Percentiles rank a stretch among this genome's conserved stretches.
phyloP scores from a whole-genome alignment of 2,113 vertebrate species.

The Phaethornis superciliosus region DNA sequence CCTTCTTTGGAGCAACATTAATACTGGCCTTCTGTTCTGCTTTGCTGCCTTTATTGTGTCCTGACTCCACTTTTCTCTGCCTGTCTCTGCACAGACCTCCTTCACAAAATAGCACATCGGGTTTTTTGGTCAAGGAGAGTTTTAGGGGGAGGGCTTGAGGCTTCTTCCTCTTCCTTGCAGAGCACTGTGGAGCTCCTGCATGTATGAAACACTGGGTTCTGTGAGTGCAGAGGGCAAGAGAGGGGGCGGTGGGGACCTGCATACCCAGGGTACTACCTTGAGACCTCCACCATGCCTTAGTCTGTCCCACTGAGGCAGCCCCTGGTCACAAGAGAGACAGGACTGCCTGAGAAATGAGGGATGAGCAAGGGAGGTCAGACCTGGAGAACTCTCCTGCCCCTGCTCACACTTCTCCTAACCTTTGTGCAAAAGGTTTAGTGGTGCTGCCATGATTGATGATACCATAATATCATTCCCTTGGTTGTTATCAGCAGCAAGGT shows the following conservation, averaged over 20 bases:
- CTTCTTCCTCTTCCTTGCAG: neutral
- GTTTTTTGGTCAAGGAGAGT: neutral
- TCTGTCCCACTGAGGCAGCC: neutral
- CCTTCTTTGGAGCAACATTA: neutral
- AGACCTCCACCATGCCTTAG: neutral
- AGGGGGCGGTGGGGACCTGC: neutral
- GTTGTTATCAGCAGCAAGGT: neutral
- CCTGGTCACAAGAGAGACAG: neutral
- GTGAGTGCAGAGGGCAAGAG: neutral
- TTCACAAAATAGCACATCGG: neutral
- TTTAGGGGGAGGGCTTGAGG: neutral
- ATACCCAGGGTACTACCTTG: accelerated
- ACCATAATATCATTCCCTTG: neutral
- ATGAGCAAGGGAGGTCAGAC: neutral
- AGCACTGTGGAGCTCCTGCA: neutral
- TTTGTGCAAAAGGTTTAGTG: neutral
- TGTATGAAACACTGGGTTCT: neutral
- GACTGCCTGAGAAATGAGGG: neutral
- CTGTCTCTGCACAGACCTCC: neutral
- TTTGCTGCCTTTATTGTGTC: neutral
- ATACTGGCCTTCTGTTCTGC: neutral
- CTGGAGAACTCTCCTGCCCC: neutral
- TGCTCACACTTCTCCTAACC: neutral
- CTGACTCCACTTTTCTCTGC: neutral
- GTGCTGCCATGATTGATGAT: neutral